Evolutionary conservation across 2,888 invertebrate species (phyloP), one percentile per base, ranked within the genome.

Genomic region (Caenorhabditis angaria): DNA sequence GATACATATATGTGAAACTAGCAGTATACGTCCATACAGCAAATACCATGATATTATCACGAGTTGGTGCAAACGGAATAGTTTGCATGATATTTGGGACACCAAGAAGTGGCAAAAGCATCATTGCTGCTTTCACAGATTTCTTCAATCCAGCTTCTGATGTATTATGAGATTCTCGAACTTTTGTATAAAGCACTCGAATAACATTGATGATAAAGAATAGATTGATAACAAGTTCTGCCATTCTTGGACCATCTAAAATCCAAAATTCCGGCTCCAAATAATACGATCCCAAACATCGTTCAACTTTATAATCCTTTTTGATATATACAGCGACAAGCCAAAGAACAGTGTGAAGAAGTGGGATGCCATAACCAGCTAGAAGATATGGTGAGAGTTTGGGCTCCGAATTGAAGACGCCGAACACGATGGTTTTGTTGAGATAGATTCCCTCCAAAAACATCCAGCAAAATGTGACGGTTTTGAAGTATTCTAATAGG

Each of bases 401-500:
- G 1, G 89, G 89, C 65, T 88, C 88, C 24, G 88, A 86, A 20
- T 88, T 88, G 83, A 90, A 90, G 18, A 90, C 90, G 64, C 91
- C 91, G 20, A 94, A 93, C 1, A 89, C 90, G 50, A 90, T 87
- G 48, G 94, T 92, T 88, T 94, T 92, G 88, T 95, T 93, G 27
- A 97, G 90, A 87, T 94, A 94, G 18, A 94, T 90, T 0, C 82
- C 75, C 47, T 97, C 96, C 61, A 95, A 92, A 84, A 96, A 93
- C 94, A 96, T 96, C 95, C 97, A 97, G 91, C 93, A 92, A 87
- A 95, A 96, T 91, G 94, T 94, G 0, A 93, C 93, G 0, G 94
- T 93, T 75, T 93, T 92, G 0, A 93, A 92, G 87, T 94, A 96
- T 87, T 97, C 97, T 77, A 96, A 88, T 0, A 94, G 88, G 0